Percentiles rank a stretch among this genome's conserved stretches.
phyloP scores from a whole-genome alignment of 2,113 vertebrate genomes.

The Ahaetulla prasina region DNA sequence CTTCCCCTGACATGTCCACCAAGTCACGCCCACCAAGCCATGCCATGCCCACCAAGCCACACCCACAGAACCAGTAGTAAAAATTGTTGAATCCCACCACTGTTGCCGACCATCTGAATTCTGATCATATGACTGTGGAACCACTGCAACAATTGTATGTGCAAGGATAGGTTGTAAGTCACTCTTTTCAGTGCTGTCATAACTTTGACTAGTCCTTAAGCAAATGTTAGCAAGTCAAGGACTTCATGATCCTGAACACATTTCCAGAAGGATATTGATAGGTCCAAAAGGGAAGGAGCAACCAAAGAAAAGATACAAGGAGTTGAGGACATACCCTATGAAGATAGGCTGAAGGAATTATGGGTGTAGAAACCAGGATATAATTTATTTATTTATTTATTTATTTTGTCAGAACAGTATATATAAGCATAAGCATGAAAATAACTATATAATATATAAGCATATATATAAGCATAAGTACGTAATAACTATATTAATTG shows the following conservation, averaged over 20 bases:
- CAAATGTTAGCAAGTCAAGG: not conserved
- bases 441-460: too few species aligned
- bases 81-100: too few species aligned
- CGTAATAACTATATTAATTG: too few species aligned
- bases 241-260: not conserved
- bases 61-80: too few species aligned
- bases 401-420: too few species aligned
- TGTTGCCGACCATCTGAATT: not conserved
- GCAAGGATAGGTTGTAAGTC: not conserved
- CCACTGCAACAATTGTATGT: not conserved
- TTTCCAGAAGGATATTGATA: not conserved
- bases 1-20: too few species aligned
- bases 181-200: not conserved
- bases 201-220: not conserved
- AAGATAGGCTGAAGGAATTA: not conserved
- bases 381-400: too few species aligned
- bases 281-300: not conserved
- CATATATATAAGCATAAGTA: too few species aligned
- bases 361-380: not conserved
- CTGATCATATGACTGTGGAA: not conserved
- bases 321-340: not conserved
- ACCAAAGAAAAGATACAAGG: not conserved
- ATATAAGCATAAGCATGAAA: too few species aligned
- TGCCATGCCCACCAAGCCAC: too few species aligned
- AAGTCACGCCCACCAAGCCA: too few species aligned